Conservation (phyloP, 2,888 invertebrate species). For the Chirona hameri region DNA sequence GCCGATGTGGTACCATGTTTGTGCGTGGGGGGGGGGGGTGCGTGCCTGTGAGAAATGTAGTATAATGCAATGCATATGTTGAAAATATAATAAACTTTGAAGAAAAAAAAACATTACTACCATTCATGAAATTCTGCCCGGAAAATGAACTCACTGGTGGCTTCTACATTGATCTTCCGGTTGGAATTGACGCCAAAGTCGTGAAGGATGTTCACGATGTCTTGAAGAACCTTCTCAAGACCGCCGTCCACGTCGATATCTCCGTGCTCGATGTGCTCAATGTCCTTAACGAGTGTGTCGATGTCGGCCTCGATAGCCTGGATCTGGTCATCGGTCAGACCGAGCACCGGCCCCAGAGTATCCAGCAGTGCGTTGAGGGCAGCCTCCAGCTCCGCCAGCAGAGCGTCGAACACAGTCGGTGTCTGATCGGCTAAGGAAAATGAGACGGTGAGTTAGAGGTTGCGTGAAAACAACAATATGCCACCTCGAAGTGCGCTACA, state of each 20-base stretch:
- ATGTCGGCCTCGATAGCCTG: neutral
- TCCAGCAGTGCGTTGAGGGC: neutral
- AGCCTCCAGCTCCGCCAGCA: neutral
- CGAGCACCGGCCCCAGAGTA: neutral
- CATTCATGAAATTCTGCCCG: too few relatives aligned
- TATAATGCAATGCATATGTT: too few relatives aligned
- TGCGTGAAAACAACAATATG: too few relatives aligned
- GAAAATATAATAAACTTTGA: too few relatives aligned
- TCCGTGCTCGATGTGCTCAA: neutral
- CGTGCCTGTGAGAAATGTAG: too few relatives aligned
- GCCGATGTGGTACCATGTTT: too few relatives aligned
- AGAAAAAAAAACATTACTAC: too few relatives aligned
- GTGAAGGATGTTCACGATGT: neutral
- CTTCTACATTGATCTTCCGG: too few relatives aligned
- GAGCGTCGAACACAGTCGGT: neutral
- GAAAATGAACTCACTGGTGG: neutral
- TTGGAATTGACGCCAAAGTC: neutral
- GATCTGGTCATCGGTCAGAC: slow-evolving; percentile 3
- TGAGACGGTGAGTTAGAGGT: too few relatives aligned
- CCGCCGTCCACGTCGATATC: neutral
- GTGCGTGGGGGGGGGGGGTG: too few relatives aligned
- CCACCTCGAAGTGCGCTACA: too few relatives aligned
- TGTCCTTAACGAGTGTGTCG: slow-evolving; percentile 1
- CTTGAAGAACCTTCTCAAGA: neutral
- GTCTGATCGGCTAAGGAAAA: neutral